A percentile compares a stretch with the other conserved stretches of the same genome.
Conservation (phyloP, 1,140 invertebrate genomes). For the Drosophila miranda region DNA sequence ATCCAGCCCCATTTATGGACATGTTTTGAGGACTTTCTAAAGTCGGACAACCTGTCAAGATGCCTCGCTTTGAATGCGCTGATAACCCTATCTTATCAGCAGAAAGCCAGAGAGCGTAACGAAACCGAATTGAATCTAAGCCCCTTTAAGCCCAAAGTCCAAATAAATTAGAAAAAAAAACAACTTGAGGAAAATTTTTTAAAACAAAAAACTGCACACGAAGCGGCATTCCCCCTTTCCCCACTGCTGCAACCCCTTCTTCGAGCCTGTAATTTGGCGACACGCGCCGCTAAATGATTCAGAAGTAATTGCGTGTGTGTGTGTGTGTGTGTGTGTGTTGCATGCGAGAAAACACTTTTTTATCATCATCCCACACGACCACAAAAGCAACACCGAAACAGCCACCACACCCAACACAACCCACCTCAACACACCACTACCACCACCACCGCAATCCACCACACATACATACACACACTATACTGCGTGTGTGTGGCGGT, state of each 20-base stretch:
- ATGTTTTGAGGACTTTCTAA: slow-evolving; percentile 28
- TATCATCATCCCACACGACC: neutral
- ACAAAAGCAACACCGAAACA: neutral
- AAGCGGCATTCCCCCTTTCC: slow-evolving; percentile 33
- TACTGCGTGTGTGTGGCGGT: neutral
- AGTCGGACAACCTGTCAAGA: slow-evolving; percentile 37
- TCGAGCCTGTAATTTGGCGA: slow-evolving; percentile 6
- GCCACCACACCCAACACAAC: slow-evolving; percentile 11
- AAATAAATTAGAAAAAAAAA: neutral
- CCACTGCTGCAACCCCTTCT: neutral
- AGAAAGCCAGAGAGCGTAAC: neutral
- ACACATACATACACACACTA: neutral
- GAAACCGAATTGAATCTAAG: slow-evolving; percentile 24
- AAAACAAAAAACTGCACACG: slow-evolving; percentile 3
- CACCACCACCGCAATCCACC: slow-evolving; percentile 5
- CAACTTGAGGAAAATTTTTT: too few species aligned
- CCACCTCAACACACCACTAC: slow-evolving; percentile 1
- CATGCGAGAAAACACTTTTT: slow-evolving; percentile 13
- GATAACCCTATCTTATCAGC: slow-evolving; percentile 47
- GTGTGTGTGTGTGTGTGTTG: slow-evolving; percentile 1
- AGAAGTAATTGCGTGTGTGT: slow-evolving; percentile 20
- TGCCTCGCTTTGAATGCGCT: slow-evolving; percentile 21
- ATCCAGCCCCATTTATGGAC: slow-evolving; percentile 7
- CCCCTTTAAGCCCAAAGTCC: slow-evolving; percentile 32
- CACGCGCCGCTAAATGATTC: slow-evolving; percentile 39